Base-by-base conservation (phyloP, 2,888 invertebrate genomes). In the Podotricha telesiphe region DNA sequence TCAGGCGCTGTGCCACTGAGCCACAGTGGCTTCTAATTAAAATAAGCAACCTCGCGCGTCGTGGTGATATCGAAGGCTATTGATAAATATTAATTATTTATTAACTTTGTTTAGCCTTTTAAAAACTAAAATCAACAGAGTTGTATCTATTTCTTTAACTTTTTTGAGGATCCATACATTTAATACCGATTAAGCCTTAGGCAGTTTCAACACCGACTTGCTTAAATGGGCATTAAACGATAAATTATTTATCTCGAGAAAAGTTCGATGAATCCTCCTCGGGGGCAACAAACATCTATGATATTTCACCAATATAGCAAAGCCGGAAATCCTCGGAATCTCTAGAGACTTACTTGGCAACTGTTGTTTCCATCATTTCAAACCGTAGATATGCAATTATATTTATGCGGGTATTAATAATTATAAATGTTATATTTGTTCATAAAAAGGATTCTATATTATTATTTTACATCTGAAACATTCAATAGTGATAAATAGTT, bases 151-250 rank as follows among this genome's bases (percentile, higher is more conserved):
- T 82, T 83, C 28, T 80, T 83, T 82, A 81, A 79, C 79, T 80
- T 70, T 76, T n/a, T 79, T 79, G 10, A 37, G 10, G 80, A 80
- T 78, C 82, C 80, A 79, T 80, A 82, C 76, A 81, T 83, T 82
- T 83, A 82, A 83, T 82, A 81, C 81, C 82, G 79, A 81, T 82
- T 82, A 79, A 79, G 80, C 76, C 78, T 80, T 79, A 74, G 78
- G 81, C 79, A 81, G 80, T 79, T 81, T 77, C 79, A 80, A 81
- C 79, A 77, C 77, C 78, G 78, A 80, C 79, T 82, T 82, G 81
- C 82, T 85, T 86, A 86, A 89, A 86, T 84, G 83, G 86, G 81
- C 86, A 87, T 88, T 86, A 86, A 86, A 88, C 82, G 88, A 87
- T 86, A 87, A 89, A 87, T 87, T 86, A 90, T 89, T 88, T 89